phyloP scores from a whole-genome alignment of 2,113 vertebrate genomes.

The Puntigrus tetrazona region DNA sequence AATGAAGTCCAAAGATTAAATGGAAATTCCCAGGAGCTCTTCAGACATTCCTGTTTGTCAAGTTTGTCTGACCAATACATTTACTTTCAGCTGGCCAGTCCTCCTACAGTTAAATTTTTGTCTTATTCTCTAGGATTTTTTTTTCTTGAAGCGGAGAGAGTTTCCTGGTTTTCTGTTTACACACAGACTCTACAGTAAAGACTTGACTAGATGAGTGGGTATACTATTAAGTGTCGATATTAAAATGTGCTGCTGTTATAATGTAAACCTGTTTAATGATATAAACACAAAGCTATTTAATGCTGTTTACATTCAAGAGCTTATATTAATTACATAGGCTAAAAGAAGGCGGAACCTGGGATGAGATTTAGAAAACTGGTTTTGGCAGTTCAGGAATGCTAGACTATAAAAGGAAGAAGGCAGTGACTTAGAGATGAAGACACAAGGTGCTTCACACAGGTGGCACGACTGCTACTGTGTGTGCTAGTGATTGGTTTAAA shows the following conservation, averaged over 20 bases:
- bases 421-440: neutral
- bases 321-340: neutral
- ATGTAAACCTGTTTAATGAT: neutral
- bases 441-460: neutral
- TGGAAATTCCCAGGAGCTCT: neutral
- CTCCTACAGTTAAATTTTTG: neutral
- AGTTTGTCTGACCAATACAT: neutral
- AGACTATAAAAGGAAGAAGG: slow-evolving; percentile 6
- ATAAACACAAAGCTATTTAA: neutral
- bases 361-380: slow-evolving; percentile 12
- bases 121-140: neutral
- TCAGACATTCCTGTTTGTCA: neutral
- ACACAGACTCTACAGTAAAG: neutral
- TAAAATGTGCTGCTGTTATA: too few relatives aligned
- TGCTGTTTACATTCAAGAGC: neutral
- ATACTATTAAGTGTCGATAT: too few relatives aligned
- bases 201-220: too few relatives aligned
- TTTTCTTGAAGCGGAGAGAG: neutral
- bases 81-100: neutral
- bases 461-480: neutral
- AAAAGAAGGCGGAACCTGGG: neutral
- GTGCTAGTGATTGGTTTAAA: neutral
- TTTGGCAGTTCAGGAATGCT: neutral
- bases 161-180: neutral
- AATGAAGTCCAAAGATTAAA: neutral